A percentile compares a stretch with the other conserved stretches of the same genome.
phyloP scores from a whole-genome alignment of 2,797 vertebrate genomes.

The Acanthornis magna region DNA sequence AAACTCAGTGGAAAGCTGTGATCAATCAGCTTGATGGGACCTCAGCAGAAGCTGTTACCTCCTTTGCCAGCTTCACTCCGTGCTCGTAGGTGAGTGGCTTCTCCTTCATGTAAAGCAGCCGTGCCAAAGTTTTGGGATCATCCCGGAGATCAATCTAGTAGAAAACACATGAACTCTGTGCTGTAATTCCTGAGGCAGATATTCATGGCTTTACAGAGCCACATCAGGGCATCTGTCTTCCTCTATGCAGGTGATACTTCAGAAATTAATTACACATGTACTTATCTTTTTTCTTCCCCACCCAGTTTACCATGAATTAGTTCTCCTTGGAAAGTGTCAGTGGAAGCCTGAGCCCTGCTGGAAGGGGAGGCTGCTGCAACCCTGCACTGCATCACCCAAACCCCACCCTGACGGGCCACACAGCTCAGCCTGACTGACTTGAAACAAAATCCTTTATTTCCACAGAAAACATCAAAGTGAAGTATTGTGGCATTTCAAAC shows the following conservation, averaged over 20 bases:
- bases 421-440: not conserved
- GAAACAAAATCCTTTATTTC: not conserved
- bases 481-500: not conserved
- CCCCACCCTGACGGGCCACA: not conserved
- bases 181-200: not conserved
- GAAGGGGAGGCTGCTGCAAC: not conserved
- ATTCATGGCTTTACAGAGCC: not conserved
- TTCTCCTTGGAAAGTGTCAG: not conserved
- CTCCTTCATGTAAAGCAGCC: conserved; percentile 88
- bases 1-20: not conserved
- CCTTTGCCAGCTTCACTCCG: conserved; percentile 84
- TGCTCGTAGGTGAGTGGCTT: conserved; percentile 88
- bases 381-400: not conserved
- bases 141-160: conserved; percentile 85
- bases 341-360: not conserved
- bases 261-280: not conserved
- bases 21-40: rapidly evolving
- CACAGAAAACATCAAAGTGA: not conserved
- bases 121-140: conserved; percentile 86
- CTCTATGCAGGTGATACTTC: not conserved
- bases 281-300: no score
- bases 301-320: not conserved
- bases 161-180: not conserved
- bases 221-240: not conserved
- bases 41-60: conserved; percentile 69